A percentile compares a stretch with the other conserved stretches of the same genome.
phyloP scores from a whole-genome alignment of 2,113 vertebrate genomes.

The Tauraco erythrolophus region DNA sequence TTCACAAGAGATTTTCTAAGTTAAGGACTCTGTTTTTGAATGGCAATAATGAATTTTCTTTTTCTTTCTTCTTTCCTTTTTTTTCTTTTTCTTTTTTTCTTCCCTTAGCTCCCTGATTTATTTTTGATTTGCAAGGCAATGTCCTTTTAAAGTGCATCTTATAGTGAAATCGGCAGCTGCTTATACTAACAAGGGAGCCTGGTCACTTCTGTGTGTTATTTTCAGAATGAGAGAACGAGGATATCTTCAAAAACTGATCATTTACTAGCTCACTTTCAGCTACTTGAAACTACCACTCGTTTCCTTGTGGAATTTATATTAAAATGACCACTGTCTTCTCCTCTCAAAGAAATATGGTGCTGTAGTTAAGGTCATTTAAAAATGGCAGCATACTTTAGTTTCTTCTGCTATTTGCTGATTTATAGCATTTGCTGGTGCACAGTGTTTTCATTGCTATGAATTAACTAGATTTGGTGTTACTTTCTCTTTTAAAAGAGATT shows the following conservation, averaged over 20 bases:
- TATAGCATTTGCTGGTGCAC: neutral
- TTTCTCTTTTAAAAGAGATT: neutral
- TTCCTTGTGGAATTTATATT: neutral
- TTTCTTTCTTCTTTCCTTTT: rapidly evolving
- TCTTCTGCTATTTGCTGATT: neutral
- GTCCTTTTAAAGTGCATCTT: neutral
- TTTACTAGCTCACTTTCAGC: neutral
- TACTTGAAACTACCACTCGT: neutral
- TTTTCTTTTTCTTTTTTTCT: too few species aligned
- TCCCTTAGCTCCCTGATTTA: neutral
- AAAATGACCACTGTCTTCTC: neutral
- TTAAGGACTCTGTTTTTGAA: neutral
- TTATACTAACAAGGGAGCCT: neutral
- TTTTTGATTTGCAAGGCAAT: neutral
- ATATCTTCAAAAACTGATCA: neutral
- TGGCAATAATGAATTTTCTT: neutral
- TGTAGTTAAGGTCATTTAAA: neutral
- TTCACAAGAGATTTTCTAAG: neutral
- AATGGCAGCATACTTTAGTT: neutral
- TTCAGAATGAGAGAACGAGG: neutral
- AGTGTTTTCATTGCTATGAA: neutral
- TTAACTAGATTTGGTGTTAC: neutral
- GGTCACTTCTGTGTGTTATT: neutral
- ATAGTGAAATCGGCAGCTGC: neutral
- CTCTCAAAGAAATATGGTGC: neutral